A percentile compares a stretch with the other conserved stretches of the same genome.
These are phyloP conservation scores for Siniperca chuatsi DNA, from an alignment of 2,113 vertebrate genomes.

Conservation along the genomic window DNA sequence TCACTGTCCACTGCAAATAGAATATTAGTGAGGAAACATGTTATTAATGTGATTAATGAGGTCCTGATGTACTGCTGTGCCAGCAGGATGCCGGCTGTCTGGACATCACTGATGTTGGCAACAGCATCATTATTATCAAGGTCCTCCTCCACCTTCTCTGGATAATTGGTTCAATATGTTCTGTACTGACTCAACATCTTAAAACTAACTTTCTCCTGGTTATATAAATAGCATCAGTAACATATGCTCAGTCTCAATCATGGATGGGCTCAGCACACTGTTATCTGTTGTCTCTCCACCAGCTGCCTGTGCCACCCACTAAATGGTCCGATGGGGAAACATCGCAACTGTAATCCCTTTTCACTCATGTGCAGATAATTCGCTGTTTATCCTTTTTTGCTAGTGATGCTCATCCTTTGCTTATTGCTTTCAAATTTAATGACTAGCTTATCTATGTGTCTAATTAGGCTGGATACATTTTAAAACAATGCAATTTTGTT, in stretches of 20 bases:
- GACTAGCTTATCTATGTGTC: constrained; percentile 37
- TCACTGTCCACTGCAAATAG: constrained; percentile 16
- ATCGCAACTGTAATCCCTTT: constrained; percentile 72
- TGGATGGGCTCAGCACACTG: constrained; percentile 34
- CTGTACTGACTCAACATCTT: constrained; percentile 37
- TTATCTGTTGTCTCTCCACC: constrained; percentile 65
- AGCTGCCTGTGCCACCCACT: constrained; percentile 68
- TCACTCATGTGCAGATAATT: constrained; percentile 60
- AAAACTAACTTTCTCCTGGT: constrained; percentile 51
- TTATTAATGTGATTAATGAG: constrained; percentile 67
- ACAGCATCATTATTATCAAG: constrained; percentile 68
- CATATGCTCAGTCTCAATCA: constrained; percentile 61
- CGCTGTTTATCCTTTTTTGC: constrained; percentile 58
- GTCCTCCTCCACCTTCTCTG: constrained; percentile 46
- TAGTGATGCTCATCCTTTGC: constrained; percentile 43
- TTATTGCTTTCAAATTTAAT: constrained; percentile 48
- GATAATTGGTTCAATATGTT: constrained; percentile 61
- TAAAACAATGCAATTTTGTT: constrained; percentile 15
- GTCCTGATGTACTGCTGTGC: constrained; percentile 63
- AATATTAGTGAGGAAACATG: constrained; percentile 33
- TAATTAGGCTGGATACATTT: constrained; percentile 22
- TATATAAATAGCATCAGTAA: constrained; percentile 60
- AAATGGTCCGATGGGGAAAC: constrained; percentile 72
- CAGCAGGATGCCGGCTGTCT: constrained; percentile 69
- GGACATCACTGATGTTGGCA: constrained; percentile 61